A percentile compares a stretch with the other conserved stretches of the same genome.
Conservation (phyloP, 2,888 invertebrate genomes). For the Eudemis profundana region DNA sequence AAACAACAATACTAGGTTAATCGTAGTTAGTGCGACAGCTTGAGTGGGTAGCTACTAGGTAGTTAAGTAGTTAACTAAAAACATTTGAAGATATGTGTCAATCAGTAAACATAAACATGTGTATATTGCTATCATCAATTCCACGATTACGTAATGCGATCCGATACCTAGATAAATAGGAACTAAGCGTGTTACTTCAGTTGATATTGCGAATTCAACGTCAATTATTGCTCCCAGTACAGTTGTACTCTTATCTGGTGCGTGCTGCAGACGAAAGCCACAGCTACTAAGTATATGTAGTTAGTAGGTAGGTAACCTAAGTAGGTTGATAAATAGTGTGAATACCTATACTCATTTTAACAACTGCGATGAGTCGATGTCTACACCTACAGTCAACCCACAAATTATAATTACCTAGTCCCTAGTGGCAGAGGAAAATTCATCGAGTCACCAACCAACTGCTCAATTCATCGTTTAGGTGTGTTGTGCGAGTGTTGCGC, state of each 20-base stretch:
- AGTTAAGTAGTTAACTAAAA: conserved; percentile 4
- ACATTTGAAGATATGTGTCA: conserved; percentile 26
- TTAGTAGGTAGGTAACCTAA: background rate
- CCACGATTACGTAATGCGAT: conserved; percentile 40
- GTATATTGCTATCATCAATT: conserved; percentile 36
- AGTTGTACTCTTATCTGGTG: background rate
- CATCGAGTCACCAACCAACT: no score
- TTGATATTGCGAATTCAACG: conserved; percentile 27
- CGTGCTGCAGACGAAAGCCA: conserved; percentile 4
- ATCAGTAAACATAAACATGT: conserved; percentile 29
- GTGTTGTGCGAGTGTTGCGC: conserved; percentile 25
- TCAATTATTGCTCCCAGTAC: conserved; percentile 14
- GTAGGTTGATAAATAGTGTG: conserved; percentile 1
- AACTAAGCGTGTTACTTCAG: conserved; percentile 26
- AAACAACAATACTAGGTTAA: background rate
- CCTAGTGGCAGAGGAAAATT: conserved; percentile 10
- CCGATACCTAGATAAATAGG: conserved; percentile 19
- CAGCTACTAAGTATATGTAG: background rate
- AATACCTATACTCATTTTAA: background rate
- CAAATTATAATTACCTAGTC: background rate
- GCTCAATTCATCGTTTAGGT: conserved; percentile 3
- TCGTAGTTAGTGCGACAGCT: background rate
- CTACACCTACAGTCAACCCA: background rate
- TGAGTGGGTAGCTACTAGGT: background rate
- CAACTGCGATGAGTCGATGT: background rate